Conservation (phyloP, 2,113 vertebrate species). For the Thalassoma bifasciatum region DNA sequence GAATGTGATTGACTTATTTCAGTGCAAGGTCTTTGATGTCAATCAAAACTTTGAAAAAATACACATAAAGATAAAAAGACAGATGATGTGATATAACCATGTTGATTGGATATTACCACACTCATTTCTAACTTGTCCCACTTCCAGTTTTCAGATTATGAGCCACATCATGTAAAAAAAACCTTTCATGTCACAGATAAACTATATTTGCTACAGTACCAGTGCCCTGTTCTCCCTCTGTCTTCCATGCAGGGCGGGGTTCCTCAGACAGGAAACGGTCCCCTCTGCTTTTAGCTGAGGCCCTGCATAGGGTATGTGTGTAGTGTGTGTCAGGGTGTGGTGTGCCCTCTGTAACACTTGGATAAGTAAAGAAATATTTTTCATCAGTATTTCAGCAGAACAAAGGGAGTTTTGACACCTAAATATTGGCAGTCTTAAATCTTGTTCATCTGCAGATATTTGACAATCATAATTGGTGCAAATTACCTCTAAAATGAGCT, state of each 20-base stretch:
- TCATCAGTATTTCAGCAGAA: constrained; percentile 23
- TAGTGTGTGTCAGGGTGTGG: constrained; percentile 40
- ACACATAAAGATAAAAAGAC: too few relatives aligned
- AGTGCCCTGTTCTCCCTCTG: constrained; percentile 51
- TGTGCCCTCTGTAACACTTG: constrained; percentile 54
- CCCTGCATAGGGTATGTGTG: constrained; percentile 54
- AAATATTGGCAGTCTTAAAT: constrained; percentile 26
- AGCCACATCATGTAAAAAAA: constrained; percentile 13
- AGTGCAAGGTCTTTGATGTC: too few relatives aligned
- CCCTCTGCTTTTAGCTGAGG: constrained; percentile 78
- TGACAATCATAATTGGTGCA: background rate
- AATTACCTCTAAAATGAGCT: background rate
- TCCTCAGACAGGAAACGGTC: constrained; percentile 76
- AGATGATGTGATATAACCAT: too few relatives aligned
- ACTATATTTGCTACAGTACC: constrained; percentile 55
- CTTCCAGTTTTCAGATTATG: too few relatives aligned
- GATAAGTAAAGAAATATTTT: constrained; percentile 53
- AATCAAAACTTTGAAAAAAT: too few relatives aligned
- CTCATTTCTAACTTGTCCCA: too few relatives aligned
- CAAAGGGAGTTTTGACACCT: constrained; percentile 27
- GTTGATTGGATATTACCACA: too few relatives aligned
- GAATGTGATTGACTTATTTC: too few relatives aligned
- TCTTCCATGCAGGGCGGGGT: constrained; percentile 71
- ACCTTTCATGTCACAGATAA: constrained; percentile 45
- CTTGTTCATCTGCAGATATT: background rate